Base-by-base conservation (phyloP, 2,797 vertebrate genomes). In the Coendou prehensilis region DNA sequence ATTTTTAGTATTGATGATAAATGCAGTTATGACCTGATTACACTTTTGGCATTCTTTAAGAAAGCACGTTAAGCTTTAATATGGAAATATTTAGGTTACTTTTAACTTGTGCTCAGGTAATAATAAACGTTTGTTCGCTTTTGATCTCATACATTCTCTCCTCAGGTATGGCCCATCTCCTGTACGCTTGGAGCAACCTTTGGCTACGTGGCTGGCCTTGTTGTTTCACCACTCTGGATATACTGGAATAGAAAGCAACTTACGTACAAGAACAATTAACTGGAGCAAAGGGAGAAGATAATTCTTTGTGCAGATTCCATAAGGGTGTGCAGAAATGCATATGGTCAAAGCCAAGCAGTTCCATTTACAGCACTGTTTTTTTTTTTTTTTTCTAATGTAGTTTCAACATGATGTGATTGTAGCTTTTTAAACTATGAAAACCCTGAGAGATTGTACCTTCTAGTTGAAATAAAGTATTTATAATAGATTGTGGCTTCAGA, bases 231-330 rank as follows among this genome's bases (percentile, higher is more conserved):
- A 9, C 97, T 99, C 63, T 99, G 99, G 99, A 99, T 99, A 98
- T 99, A 99, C 98, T 99, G 99, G 98, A 99, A 99, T 97, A 99
- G 99, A 98, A 99, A 99, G 98, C 99, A 99, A 97, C 99, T 99
- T 96, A 99, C 99, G 20, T 99, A 99, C 98, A 99, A 99, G 99
- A 99, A 99, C 99, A 99, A 99, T 98, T 99, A 99, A 99, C 97
- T 95, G 97, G 97, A 97, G 97, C 98, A 98, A 96, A 98, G 96
- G 98, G 97, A 98, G 97, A 98, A 98, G 97, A 96, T 97, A 95
- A 91, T 98, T 98, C 96, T 97, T 98, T 98, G 98, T 99, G 98
- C 98, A 97, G 98, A 98, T 98, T 98, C 98, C 90, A 94, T 98
- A 98, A 96, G 98, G 98, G 98, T 98, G 98, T 98, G 98, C 98